These are phyloP conservation scores for Hippocampus mohnikei DNA, from an alignment of 2,113 vertebrate genomes.

Conservation along the genomic window DNA sequence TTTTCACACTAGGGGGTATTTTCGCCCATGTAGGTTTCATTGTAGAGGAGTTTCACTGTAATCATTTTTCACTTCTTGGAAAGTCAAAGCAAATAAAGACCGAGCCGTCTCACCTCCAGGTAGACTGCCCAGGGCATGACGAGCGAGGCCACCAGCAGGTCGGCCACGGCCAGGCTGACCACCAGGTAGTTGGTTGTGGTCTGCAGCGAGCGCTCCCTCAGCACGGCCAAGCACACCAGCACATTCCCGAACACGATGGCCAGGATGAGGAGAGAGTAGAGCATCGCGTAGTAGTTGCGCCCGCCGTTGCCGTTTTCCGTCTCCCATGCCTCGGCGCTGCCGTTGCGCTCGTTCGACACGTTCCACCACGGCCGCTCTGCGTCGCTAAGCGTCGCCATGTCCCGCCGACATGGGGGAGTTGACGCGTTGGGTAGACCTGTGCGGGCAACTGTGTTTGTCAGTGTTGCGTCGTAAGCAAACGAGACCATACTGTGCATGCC, in stretches of 20 bases:
- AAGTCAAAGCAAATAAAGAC: not conserved
- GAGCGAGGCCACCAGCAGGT: constrained; percentile 87
- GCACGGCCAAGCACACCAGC: constrained; percentile 86
- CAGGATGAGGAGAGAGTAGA: constrained; percentile 85
- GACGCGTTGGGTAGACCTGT: constrained; percentile 59
- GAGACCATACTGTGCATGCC: not conserved
- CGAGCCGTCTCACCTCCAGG: constrained; percentile 80
- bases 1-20: too few species aligned
- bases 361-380: constrained; percentile 75
- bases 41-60: too few species aligned
- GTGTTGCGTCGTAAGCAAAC: not conserved
- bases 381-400: constrained; percentile 78
- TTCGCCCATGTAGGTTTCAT: too few species aligned
- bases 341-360: constrained; percentile 69
- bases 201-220: constrained; percentile 83
- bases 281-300: constrained; percentile 82
- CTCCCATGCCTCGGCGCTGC: constrained; percentile 50
- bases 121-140: constrained; percentile 97
- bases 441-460: not conserved
- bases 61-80: not conserved
- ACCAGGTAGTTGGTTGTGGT: constrained; percentile 95
- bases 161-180: constrained; percentile 89
- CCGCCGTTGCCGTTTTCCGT: constrained; percentile 26
- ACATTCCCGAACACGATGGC: constrained; percentile 88
- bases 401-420: constrained; percentile 55